These are phyloP conservation scores for Metopia argyrocephala DNA, from an alignment of 2,888 invertebrate genomes.

Conservation along the genomic window DNA sequence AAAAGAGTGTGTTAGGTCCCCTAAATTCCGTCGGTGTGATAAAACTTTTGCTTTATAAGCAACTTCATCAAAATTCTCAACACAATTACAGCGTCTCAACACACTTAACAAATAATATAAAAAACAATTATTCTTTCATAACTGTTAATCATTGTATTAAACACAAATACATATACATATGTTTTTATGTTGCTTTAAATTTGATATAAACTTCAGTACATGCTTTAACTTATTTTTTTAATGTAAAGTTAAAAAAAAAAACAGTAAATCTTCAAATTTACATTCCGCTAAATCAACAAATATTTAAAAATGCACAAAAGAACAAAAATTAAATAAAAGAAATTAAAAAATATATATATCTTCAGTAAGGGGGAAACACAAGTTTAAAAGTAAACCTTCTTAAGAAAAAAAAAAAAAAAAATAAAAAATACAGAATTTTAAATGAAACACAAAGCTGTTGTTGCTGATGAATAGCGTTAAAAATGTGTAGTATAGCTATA, in stretches of 20 bases:
- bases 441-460: slow-evolving; percentile 42
- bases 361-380: background rate
- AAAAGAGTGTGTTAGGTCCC: too few species aligned
- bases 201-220: too few species aligned
- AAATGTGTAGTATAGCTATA: slow-evolving; percentile 10
- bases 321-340: slow-evolving; percentile 75
- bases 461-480: slow-evolving; percentile 52
- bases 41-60: too few species aligned
- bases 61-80: too few species aligned
- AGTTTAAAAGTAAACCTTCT: slow-evolving; percentile 7
- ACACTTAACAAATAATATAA: too few species aligned
- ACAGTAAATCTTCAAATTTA: background rate
- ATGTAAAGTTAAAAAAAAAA: background rate
- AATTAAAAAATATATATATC: slow-evolving; percentile 70
- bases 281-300: slow-evolving; percentile 64
- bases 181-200: too few species aligned
- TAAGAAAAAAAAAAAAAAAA: slow-evolving; percentile 48
- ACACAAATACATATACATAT: too few species aligned
- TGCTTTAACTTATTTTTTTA: background rate
- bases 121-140: too few species aligned
- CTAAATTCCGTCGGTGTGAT: too few species aligned
- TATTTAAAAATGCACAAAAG: slow-evolving; percentile 69
- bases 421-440: slow-evolving; percentile 60
- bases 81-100: too few species aligned
- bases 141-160: too few species aligned